A percentile compares a stretch with the other conserved stretches of the same genome.
These are phyloP conservation scores for Hylaea fasciaria DNA, from an alignment of 2,888 invertebrate genomes.

Conservation along the genomic window DNA sequence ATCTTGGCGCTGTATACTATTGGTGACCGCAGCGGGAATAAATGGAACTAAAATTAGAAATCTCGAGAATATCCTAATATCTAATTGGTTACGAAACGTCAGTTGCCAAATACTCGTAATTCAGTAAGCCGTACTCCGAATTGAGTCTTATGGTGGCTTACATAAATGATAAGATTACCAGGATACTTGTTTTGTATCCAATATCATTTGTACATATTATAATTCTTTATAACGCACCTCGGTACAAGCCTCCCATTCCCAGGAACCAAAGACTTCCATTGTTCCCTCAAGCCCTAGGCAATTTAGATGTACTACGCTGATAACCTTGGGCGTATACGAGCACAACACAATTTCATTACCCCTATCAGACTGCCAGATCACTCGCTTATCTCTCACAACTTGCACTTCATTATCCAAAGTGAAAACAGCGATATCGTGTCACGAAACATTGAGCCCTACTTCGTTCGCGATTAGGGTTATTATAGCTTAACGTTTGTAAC, in stretches of 20 bases:
- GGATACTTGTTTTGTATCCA: background rate
- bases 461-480: slow-evolving; percentile 4
- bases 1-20: no score
- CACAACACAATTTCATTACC: slow-evolving; percentile 27
- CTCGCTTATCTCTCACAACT: slow-evolving; percentile 31
- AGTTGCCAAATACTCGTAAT: no score
- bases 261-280: slow-evolving; percentile 5
- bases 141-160: no score
- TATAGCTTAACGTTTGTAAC: slow-evolving; percentile 2
- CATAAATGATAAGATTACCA: no score
- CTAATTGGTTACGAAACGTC: no score
- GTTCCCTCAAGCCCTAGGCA: slow-evolving; percentile 22
- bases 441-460: slow-evolving; percentile 21
- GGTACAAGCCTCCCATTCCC: background rate
- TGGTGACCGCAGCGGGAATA: no score
- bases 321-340: slow-evolving; percentile 25
- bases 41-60: no score
- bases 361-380: slow-evolving; percentile 18
- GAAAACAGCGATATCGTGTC: slow-evolving; percentile 25
- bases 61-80: no score
- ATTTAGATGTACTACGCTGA: slow-evolving; percentile 25
- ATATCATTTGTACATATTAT: background rate
- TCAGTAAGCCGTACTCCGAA: no score
- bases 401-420: slow-evolving; percentile 35
- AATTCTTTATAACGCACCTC: background rate